These are phyloP conservation scores for Phragmatobia fuliginosa DNA, from an alignment of 2,888 invertebrate species.

Conservation along the genomic window DNA sequence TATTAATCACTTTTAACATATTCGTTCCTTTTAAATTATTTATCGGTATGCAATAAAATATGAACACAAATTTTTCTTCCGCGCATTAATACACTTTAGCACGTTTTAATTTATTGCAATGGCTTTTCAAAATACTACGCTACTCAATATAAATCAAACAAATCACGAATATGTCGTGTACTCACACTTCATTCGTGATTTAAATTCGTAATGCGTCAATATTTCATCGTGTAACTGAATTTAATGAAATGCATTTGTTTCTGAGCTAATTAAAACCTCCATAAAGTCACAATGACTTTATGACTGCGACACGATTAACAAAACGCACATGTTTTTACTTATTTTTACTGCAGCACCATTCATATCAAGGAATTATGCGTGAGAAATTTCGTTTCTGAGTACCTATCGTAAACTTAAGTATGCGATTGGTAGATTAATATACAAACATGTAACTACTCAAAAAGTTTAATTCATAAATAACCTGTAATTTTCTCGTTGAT, in stretches of 20 bases:
- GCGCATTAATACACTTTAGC: background rate
- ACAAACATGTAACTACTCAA: background rate
- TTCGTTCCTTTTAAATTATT: background rate
- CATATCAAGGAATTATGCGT: background rate
- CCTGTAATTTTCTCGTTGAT: too few species aligned
- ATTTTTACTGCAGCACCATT: background rate
- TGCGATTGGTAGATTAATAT: too few species aligned
- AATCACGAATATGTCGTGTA: background rate
- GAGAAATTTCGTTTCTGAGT: background rate
- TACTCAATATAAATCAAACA: background rate
- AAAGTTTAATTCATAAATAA: too few species aligned
- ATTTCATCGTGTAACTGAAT: slow-evolving; percentile 42
- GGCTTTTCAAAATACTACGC: background rate
- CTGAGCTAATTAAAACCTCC: slow-evolving; percentile 43
- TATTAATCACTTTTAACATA: too few species aligned
- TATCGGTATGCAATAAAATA: background rate
- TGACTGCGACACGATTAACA: slow-evolving; percentile 23
- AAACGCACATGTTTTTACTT: slow-evolving; percentile 24
- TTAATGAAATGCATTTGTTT: slow-evolving; percentile 51
- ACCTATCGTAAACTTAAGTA: background rate
- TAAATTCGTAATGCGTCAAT: slow-evolving; percentile 22
- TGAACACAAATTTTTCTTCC: background rate
- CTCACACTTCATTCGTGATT: background rate
- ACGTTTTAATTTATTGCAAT: background rate
- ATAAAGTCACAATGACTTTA: slow-evolving; percentile 31